Percentiles rank a stretch among this genome's conserved stretches.
These are phyloP conservation scores for Toxotes jaculatrix DNA, from an alignment of 2,113 vertebrate genomes.

Conservation along the genomic window DNA sequence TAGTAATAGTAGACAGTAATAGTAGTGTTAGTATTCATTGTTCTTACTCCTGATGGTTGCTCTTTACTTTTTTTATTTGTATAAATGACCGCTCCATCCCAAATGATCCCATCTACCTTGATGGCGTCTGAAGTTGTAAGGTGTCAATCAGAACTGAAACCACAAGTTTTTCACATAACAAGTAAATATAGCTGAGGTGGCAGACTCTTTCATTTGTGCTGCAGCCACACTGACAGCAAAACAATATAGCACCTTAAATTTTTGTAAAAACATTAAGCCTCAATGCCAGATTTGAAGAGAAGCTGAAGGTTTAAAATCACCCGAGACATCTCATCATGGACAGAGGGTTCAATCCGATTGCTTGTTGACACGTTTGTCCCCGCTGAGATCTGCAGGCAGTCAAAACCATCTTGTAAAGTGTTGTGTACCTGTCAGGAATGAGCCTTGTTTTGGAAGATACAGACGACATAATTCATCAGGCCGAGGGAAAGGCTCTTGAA, in stretches of 20 bases:
- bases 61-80: not conserved
- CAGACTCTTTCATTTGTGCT: constrained; percentile 53
- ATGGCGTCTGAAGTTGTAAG: constrained; percentile 21
- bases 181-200: constrained; percentile 51
- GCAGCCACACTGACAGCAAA: constrained; percentile 55
- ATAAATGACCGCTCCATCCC: not conserved
- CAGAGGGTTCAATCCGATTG: constrained; percentile 79
- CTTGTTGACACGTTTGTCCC: constrained; percentile 80
- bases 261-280: constrained; percentile 52
- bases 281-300: constrained; percentile 46
- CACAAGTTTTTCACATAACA: constrained; percentile 42
- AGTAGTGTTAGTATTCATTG: not conserved
- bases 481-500: constrained; percentile 75
- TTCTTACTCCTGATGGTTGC: not conserved
- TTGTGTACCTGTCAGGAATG: constrained; percentile 84
- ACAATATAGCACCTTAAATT: constrained; percentile 73
- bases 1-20: not conserved
- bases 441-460: constrained; percentile 84
- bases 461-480: constrained; percentile 82
- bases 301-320: constrained; percentile 74
- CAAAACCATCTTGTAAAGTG: constrained; percentile 79
- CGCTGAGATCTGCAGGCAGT: constrained; percentile 69
- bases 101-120: constrained; percentile 5
- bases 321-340: constrained; percentile 78
- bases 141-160: constrained; percentile 34